Evolutionary conservation across 30 jellyfish, hydroid and myxozoan genomes (phyloP), one percentile per base, ranked within the genome.

Genomic region (Haliclystus octoradiatus): DNA sequence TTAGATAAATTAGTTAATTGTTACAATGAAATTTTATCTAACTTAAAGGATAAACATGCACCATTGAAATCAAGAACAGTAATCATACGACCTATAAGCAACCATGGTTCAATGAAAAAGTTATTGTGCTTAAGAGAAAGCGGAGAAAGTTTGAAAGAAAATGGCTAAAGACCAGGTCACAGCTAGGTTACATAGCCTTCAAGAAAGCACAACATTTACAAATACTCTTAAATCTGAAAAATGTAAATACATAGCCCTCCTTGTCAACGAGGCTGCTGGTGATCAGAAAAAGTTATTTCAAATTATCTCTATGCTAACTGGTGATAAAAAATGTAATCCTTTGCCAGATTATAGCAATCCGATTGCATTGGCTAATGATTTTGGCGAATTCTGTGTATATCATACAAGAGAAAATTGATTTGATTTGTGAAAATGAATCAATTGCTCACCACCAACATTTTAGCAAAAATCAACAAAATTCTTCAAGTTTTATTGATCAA

Each of bases 241-340:
- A 63, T 71, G 62, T 32, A 71, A 50, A 50, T 71, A 71, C 33
- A 23, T 71, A 71, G 27, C 81, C 52, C 31, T 29, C 52, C 76
- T 71, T 26, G 81, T 71, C 57, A 50, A 27, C 52, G 75, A 71
- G 14, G 50, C 76, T 13, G 76, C 76, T 68, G 78, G 78, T 34
- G 78, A 68, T 68, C 69, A 68, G 49, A 68, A 68, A 71, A 65
- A 71, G 63, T 61, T 71, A 57, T 71, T 49, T 32, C 28, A 71
- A 52, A 62, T 71, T 29, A 61, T 71, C 31, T 70, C 78, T 31
- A 50, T 52, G 33, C 52, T 71, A 71, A 71, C 81, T 26, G 49
- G 76, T 23, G 81, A 52, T 50, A 50, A 71, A 50, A 50, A 71
- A 35, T 71, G 52, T 25, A n/a, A n/a, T n/a, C n/a, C n/a, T n/a